These are phyloP conservation scores for Antheraea assamensis DNA, from an alignment of 2,888 invertebrate species.

Conservation along the genomic window DNA sequence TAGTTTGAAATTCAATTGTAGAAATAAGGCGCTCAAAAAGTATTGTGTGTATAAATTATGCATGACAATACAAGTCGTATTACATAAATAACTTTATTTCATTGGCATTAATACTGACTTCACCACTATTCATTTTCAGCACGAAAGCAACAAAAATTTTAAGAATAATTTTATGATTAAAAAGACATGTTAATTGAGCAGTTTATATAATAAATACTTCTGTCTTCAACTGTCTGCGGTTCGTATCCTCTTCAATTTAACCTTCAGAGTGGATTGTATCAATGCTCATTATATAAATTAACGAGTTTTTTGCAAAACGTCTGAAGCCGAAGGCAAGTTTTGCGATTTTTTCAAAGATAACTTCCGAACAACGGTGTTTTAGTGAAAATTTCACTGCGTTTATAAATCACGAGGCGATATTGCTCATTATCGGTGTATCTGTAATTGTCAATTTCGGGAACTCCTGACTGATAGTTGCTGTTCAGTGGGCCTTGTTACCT, in stretches of 20 bases:
- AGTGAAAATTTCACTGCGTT: slow-evolving; percentile 52
- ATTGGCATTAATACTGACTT: too few relatives aligned
- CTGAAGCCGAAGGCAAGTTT: neutral
- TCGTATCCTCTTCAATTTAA: slow-evolving; percentile 21
- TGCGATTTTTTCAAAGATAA: slow-evolving; percentile 29
- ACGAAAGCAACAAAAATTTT: neutral
- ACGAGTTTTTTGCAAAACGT: slow-evolving; percentile 14
- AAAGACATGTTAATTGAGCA: neutral
- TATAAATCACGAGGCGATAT: slow-evolving; percentile 74
- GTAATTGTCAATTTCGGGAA: slow-evolving; percentile 66
- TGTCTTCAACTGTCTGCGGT: slow-evolving; percentile 15
- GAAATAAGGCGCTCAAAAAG: neutral
- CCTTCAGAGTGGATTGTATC: slow-evolving; percentile 20
- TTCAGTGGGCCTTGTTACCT: slow-evolving; percentile 39
- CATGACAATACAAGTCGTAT: neutral
- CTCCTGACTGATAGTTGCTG: neutral
- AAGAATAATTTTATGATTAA: neutral
- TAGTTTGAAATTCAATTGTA: too few relatives aligned
- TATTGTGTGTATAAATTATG: neutral
- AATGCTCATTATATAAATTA: slow-evolving; percentile 17
- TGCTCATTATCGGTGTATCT: slow-evolving; percentile 76
- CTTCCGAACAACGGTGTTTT: slow-evolving; percentile 32
- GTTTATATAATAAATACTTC: slow-evolving; percentile 10
- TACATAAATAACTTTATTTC: too few relatives aligned
- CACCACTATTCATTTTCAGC: too few relatives aligned